A percentile compares a stretch with the other conserved stretches of the same genome.
Evolutionary conservation across 2,113 vertebrate genomes (phyloP).

Genomic region (Cyanoderma ruficeps): DNA sequence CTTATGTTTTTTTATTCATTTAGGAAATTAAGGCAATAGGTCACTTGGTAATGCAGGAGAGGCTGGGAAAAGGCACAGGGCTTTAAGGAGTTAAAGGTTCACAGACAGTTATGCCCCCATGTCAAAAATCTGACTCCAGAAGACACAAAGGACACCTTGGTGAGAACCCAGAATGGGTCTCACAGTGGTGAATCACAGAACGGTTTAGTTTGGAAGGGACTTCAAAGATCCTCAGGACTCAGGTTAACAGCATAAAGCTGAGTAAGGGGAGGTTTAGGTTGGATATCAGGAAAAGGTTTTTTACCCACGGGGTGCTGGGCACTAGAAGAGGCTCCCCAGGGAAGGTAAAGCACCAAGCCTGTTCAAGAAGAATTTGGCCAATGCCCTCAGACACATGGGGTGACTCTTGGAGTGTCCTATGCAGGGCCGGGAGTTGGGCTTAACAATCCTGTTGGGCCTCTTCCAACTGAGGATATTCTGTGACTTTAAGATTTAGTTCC

Average conservation of each 20-base stretch:
- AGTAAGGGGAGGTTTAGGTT: not conserved
- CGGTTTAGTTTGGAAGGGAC: not conserved
- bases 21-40: not conserved
- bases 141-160: not conserved
- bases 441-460: no score
- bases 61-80: not conserved
- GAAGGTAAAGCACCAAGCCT: not conserved
- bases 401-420: no score
- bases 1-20: not conserved
- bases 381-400: not conserved
- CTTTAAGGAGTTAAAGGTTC: not conserved
- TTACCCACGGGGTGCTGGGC: not conserved
- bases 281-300: not conserved
- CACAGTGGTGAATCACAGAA: not conserved
- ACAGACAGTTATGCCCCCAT: not conserved
- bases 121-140: not conserved
- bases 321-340: not conserved
- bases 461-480: not conserved
- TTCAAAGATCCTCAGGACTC: not conserved
- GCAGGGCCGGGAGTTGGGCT: not conserved
- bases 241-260: not conserved
- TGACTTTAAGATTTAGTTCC: no score
- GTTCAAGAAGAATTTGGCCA: not conserved
- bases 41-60: not conserved
- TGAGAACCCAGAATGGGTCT: not conserved